Evolutionary conservation across 92 coral and sea anemone species (phyloP), one percentile per base, ranked within the genome.

Genomic region (Parazoanthus darwini): DNA sequence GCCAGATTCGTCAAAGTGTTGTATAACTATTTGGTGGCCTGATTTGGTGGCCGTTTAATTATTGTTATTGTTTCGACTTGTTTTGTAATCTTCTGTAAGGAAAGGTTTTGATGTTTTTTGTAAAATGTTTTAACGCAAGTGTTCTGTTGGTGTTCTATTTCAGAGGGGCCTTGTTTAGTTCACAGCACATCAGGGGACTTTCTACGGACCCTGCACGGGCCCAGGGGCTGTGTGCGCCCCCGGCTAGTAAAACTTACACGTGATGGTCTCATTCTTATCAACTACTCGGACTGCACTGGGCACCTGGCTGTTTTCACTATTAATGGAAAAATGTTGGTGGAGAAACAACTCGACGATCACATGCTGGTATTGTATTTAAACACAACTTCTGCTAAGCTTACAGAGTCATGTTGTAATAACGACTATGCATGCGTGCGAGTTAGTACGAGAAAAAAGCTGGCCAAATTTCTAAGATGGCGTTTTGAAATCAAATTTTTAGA

Each of bases 101-200:
- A 46, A 46, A 46, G 8, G 51, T 39, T 39, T 39, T 39, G 51
- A 9, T 9, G 0, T 46, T 46, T 46, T 46, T 46, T 10, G 8
- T 6, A 46, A 46, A 44, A 46, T 46, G 11, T 6, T 46, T 46
- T 10, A 46, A 4, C 51, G 51, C 51, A 46, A 46, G 8, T 46
- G 42, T 36, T 56, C 14, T 15, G 5, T 70, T 46, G 79, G 10
- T 73, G 18, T 80, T n/a, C 22, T 72, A 37, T 86, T 85, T 38
- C 85, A 97, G 99, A 97, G 93, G 99, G 99, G 5, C 95, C 99
- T 26, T 97, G 98, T 79, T 91, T 97, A 70, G 86, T 97, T 33
- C 99, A 97, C 89, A 92, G 95, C 46, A 89, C 96, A 0, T 79
- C 98, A 44, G 99, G 99, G 22, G 98, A 97, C 81, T 94, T 97